Conservation (phyloP, 1,140 invertebrate genomes). For the Apocrypta bakeri region DNA sequence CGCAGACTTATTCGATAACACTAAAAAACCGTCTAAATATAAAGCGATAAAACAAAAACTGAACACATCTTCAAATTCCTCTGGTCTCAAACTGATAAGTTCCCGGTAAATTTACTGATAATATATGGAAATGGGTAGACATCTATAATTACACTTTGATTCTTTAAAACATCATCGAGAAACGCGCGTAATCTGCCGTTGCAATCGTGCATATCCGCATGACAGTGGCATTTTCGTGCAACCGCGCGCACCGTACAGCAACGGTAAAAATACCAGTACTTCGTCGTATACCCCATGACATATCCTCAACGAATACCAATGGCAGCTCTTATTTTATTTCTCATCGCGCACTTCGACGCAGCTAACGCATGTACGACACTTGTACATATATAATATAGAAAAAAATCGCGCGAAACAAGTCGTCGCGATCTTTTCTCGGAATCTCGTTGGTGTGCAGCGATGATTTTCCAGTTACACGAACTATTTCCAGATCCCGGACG, state of each 20-base stretch:
- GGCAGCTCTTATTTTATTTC: not conserved
- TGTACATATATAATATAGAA: not conserved
- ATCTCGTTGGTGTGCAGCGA: not conserved
- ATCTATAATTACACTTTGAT: too few species aligned
- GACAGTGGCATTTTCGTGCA: not conserved
- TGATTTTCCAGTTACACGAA: not conserved
- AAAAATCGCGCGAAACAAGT: not conserved
- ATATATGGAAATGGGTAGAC: too few species aligned
- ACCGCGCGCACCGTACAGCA: not conserved
- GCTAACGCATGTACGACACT: not conserved
- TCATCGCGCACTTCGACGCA: not conserved
- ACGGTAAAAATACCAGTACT: not conserved
- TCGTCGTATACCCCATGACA: not conserved
- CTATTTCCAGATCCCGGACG: not conserved
- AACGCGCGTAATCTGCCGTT: too few species aligned
- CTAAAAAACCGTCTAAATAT: too few species aligned
- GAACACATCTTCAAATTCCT: too few species aligned
- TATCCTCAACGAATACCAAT: not conserved
- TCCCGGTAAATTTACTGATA: too few species aligned
- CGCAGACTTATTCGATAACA: too few species aligned
- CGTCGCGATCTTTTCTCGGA: conserved; percentile 21
- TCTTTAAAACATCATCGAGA: too few species aligned
- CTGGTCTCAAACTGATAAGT: too few species aligned
- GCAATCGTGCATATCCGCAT: not conserved
- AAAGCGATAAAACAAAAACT: too few species aligned